A percentile compares a stretch with the other conserved stretches of the same genome.
These are phyloP conservation scores for Gymnoscopelus microlampas DNA, from an alignment of 2,797 vertebrate species.

Conservation along the genomic window DNA sequence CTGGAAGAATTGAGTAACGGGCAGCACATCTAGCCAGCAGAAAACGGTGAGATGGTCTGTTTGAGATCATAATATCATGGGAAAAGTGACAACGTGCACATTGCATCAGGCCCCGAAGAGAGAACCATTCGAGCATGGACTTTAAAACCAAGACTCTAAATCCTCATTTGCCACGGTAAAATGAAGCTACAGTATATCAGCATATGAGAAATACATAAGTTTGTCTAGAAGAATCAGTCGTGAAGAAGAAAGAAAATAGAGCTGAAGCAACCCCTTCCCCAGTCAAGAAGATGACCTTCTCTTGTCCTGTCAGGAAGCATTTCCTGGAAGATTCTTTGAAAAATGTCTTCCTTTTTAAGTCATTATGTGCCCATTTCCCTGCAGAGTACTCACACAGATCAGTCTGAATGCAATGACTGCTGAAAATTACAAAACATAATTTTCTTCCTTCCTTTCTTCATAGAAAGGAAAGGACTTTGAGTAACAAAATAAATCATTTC, in stretches of 20 bases:
- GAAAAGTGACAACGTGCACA: neutral
- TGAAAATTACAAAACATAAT: too few species aligned
- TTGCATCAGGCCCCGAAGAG: constrained; percentile 32
- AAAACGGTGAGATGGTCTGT: constrained; percentile 40
- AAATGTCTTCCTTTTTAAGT: constrained; percentile 64
- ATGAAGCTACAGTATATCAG: neutral
- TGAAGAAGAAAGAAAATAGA: constrained; percentile 34
- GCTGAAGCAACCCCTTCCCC: constrained; percentile 39
- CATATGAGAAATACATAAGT: constrained; percentile 1
- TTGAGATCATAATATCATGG: neutral
- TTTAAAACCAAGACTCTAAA: constrained; percentile 7
- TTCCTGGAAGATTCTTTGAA: constrained; percentile 68
- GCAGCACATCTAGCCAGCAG: constrained; percentile 37
- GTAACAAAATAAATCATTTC: too few species aligned
- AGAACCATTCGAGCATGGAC: constrained; percentile 16
- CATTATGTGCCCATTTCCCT: neutral
- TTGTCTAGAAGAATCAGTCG: neutral
- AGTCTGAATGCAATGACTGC: too few species aligned
- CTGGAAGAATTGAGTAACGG: constrained; percentile 54
- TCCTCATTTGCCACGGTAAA: constrained; percentile 3
- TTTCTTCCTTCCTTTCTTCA: too few species aligned
- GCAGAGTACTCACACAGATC: too few species aligned
- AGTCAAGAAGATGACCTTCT: constrained; percentile 66
- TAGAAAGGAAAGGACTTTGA: too few species aligned
- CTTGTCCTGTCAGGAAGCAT: constrained; percentile 66